Evolutionary conservation across 2,797 vertebrate genomes (phyloP).

Genomic region (Leptoclinus maculatus): DNA sequence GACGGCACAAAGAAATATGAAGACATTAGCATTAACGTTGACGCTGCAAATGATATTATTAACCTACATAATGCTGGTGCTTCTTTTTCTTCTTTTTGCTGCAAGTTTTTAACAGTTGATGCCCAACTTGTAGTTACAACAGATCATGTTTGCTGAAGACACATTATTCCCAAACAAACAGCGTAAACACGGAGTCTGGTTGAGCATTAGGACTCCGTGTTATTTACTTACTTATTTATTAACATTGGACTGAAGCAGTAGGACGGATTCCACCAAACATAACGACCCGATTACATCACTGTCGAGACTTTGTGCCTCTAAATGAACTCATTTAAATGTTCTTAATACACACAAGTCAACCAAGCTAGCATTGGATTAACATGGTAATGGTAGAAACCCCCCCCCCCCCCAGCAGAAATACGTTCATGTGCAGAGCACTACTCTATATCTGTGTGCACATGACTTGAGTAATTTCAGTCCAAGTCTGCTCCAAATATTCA

Average conservation of each 20-base stretch:
- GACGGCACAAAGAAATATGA: not conserved
- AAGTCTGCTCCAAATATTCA: not conserved
- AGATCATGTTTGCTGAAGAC: conserved; percentile 4
- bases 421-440: no score
- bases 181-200: no score
- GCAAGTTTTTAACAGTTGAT: not conserved
- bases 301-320: not conserved
- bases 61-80: not conserved
- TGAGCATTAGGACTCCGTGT: no score
- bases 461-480: no score
- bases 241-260: not conserved
- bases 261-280: not conserved
- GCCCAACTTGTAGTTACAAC: not conserved
- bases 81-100: not conserved
- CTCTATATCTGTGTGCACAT: no score
- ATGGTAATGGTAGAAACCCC: no score
- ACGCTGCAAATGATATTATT: not conserved
- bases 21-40: not conserved
- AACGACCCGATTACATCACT: not conserved
- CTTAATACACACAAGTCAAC: no score
- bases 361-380: no score
- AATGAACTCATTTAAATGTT: not conserved
- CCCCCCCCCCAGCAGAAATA: no score
- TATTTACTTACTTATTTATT: no score
- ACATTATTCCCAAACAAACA: not conserved